Evolutionary conservation across 2,888 invertebrate species (phyloP).

Genomic region (Hydraecia micacea): DNA sequence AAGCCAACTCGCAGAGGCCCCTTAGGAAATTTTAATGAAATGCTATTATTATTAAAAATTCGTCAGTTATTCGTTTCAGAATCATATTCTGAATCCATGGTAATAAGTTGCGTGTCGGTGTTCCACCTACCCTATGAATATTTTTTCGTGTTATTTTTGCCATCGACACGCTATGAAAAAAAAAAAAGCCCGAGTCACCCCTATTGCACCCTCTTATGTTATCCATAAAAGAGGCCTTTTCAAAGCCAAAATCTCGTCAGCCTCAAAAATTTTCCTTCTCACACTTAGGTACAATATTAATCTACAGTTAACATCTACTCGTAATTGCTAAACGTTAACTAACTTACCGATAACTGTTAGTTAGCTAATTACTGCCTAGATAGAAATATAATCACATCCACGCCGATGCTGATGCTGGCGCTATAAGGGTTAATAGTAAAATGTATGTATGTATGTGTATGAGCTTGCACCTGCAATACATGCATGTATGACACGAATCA

Average conservation of each 20-base stretch:
- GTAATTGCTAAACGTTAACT: background rate
- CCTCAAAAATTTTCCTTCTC: background rate
- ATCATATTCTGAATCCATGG: too few species aligned
- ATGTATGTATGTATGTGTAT: conserved; percentile 36
- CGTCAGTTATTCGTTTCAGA: too few species aligned
- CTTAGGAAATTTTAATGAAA: too few species aligned
- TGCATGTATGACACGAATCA: conserved; percentile 67
- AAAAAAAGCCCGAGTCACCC: too few species aligned
- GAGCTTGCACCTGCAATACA: conserved; percentile 64
- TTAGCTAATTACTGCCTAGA: conserved; percentile 30
- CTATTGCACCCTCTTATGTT: too few species aligned
- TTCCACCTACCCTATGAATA: too few species aligned
- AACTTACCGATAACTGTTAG: background rate
- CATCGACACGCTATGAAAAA: too few species aligned
- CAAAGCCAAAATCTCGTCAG: background rate
- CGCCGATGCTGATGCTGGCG: conserved; percentile 1
- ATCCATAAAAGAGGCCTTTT: background rate
- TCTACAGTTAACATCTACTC: background rate
- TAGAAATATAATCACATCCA: conserved; percentile 50
- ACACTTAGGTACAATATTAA: background rate
- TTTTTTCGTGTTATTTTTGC: too few species aligned
- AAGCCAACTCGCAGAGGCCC: too few species aligned
- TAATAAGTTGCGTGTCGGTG: too few species aligned
- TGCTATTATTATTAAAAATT: too few species aligned
- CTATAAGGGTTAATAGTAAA: conserved; percentile 44